Evolutionary conservation across 2,797 vertebrate species (phyloP).

Genomic region (Buphagus erythrorhynchus): DNA sequence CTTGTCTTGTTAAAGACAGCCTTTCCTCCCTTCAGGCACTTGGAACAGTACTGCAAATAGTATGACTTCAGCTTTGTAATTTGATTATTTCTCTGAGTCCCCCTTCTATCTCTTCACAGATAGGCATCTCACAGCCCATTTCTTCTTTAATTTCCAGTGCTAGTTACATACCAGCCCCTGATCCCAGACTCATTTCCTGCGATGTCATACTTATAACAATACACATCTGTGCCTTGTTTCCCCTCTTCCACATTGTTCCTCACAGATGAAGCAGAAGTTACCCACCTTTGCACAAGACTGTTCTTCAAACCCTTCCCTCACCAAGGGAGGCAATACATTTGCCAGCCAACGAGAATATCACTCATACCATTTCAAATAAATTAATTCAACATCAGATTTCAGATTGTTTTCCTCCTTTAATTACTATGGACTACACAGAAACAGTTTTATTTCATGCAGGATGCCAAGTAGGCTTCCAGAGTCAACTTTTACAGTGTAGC

Average conservation of each 20-base stretch:
- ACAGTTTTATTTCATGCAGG: rapidly evolving
- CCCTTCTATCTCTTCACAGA: not conserved
- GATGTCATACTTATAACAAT: not conserved
- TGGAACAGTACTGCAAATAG: not conserved
- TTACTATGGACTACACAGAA: not conserved
- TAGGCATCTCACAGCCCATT: not conserved
- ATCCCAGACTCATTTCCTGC: not conserved
- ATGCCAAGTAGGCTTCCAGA: not conserved
- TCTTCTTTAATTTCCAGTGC: not conserved
- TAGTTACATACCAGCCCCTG: not conserved
- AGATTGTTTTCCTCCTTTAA: not conserved
- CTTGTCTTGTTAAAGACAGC: not conserved
- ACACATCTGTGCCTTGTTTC: not conserved
- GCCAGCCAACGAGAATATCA: not conserved
- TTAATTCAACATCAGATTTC: not conserved
- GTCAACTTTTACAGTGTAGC: rapidly evolving
- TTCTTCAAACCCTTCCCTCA: not conserved
- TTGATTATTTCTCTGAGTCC: not conserved
- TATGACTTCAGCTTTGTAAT: not conserved
- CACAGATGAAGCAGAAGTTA: not conserved
- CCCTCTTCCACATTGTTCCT: not conserved
- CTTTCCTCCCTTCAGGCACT: not conserved
- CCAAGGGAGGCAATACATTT: not conserved
- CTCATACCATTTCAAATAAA: not conserved
- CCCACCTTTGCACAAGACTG: not conserved